A percentile compares a stretch with the other conserved stretches of the same genome.
Evolutionary conservation across 2,797 vertebrate species (phyloP).

Genomic region (Liparis tanakae): DNA sequence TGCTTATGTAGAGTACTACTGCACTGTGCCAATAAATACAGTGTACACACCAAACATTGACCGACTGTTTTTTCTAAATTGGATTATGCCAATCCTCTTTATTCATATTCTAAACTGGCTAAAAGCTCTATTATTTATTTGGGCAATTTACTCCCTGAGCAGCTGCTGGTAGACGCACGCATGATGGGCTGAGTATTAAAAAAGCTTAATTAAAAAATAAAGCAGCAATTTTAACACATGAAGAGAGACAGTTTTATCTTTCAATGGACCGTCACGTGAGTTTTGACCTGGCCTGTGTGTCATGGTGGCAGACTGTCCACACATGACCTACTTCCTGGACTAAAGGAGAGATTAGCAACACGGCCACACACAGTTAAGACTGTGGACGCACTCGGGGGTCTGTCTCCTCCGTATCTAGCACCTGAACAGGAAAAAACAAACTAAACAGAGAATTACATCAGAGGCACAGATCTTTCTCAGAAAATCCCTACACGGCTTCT

Average conservation of each 20-base stretch:
- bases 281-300: constrained; percentile 54
- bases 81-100: constrained; percentile 25
- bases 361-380: constrained; percentile 63
- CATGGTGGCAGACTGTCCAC: constrained; percentile 64
- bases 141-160: constrained; percentile 17
- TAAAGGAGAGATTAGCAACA: constrained; percentile 81
- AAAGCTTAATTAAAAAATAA: constrained; percentile 23
- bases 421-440: neutral
- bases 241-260: constrained; percentile 29
- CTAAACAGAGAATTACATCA: constrained; percentile 9
- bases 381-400: constrained; percentile 35
- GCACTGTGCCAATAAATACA: constrained; percentile 9
- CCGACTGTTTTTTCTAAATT: constrained; percentile 16
- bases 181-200: constrained; percentile 33
- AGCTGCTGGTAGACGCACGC: constrained; percentile 28
- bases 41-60: neutral
- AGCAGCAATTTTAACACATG: constrained; percentile 33
- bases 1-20: neutral
- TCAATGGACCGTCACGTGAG: constrained; percentile 27
- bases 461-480: constrained; percentile 19
- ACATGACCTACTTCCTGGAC: constrained; percentile 84
- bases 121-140: constrained; percentile 39
- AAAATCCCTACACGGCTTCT: constrained; percentile 32
- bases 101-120: constrained; percentile 23
- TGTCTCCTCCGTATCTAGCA: neutral